Evolutionary conservation across 2,797 vertebrate species (phyloP).

Genomic region (Chaenodraco wilsoni): DNA sequence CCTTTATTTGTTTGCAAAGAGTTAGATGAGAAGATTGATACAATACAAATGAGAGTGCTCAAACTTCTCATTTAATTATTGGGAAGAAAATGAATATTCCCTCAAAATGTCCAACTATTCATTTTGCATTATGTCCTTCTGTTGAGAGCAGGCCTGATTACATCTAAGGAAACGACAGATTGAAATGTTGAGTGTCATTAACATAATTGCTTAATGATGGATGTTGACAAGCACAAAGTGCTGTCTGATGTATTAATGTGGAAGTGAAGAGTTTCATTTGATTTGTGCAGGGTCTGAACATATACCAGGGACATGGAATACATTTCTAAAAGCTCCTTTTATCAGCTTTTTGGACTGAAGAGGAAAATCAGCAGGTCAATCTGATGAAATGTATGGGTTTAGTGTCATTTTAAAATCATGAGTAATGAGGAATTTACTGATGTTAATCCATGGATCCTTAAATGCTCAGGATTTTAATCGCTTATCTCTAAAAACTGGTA

Average conservation of each 20-base stretch:
- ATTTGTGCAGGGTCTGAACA: background rate
- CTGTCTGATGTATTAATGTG: constrained; percentile 6
- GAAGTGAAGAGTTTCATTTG: background rate
- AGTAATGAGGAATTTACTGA: no score
- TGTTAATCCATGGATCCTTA: background rate
- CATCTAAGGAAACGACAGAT: background rate
- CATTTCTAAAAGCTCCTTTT: background rate
- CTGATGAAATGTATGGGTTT: no score
- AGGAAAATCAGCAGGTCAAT: background rate
- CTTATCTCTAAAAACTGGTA: background rate
- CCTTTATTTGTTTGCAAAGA: no score
- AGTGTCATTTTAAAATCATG: no score
- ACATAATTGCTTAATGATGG: background rate
- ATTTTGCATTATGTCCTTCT: no score
- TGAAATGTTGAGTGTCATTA: background rate
- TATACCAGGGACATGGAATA: background rate
- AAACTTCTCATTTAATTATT: no score
- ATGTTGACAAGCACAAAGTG: background rate
- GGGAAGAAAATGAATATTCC: no score
- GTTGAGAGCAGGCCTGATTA: background rate
- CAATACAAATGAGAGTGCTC: no score
- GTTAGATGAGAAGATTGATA: no score
- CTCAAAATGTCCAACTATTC: no score
- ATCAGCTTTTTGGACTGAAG: background rate
- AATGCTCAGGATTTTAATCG: background rate